Conservation (phyloP, 2,113 vertebrate genomes). For the Nyctereutes procyonoides region DNA sequence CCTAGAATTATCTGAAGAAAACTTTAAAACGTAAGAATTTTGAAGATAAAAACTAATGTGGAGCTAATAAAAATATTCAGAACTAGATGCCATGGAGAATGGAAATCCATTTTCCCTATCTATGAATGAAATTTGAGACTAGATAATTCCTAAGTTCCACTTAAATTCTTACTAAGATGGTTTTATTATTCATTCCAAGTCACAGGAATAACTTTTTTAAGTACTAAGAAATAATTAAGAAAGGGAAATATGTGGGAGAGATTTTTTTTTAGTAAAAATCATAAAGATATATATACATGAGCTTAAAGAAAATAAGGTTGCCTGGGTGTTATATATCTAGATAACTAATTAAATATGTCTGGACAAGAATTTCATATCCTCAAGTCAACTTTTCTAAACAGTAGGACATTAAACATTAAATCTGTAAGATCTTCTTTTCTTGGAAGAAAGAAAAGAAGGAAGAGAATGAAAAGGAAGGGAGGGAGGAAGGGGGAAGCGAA, state of each 20-base stretch:
- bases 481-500: fast-evolving
- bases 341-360: neutral
- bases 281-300: neutral
- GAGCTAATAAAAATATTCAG: neutral
- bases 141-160: neutral
- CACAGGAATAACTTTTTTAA: neutral
- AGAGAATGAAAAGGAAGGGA: fast-evolving
- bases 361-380: neutral
- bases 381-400: neutral
- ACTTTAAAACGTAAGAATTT: neutral
- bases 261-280: neutral
- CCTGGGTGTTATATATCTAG: neutral
- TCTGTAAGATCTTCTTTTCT: neutral
- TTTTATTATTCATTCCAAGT: neutral
- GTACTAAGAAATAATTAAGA: neutral
- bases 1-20: neutral
- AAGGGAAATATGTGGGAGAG: neutral
- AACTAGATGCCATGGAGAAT: neutral
- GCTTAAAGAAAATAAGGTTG: neutral
- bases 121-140: neutral
- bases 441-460: neutral
- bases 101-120: neutral
- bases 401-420: neutral
- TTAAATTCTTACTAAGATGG: neutral
- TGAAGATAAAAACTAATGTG: conserved; percentile 1